Evolutionary conservation across 2,797 vertebrate species (phyloP).

Genomic region (Prionace glauca): DNA sequence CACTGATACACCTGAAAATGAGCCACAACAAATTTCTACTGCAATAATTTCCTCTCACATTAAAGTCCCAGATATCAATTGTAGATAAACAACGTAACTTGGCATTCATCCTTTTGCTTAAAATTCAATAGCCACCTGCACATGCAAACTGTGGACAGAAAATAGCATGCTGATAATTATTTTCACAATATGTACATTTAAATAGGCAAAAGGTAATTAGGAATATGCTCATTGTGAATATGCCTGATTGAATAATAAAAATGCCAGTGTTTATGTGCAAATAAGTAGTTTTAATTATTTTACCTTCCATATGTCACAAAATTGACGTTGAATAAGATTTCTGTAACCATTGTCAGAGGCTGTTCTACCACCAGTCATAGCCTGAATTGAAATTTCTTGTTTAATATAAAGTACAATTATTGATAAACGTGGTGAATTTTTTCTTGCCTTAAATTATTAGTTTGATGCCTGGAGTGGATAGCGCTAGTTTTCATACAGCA

Average conservation of each 20-base stretch:
- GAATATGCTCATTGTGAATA: background rate
- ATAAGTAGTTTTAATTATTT: background rate
- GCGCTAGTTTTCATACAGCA: background rate
- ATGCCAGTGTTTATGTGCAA: background rate
- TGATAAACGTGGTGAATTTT: background rate
- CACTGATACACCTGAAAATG: background rate
- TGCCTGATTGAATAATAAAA: constrained; percentile 5
- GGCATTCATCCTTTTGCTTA: background rate
- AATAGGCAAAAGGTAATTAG: background rate
- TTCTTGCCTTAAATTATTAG: background rate
- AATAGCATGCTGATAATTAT: background rate
- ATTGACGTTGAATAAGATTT: background rate
- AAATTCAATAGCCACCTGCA: background rate
- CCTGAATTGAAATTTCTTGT: background rate
- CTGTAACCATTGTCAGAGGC: background rate
- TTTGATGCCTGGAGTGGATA: background rate
- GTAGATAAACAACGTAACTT: background rate
- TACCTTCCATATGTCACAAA: background rate
- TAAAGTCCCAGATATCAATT: background rate
- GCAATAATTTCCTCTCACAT: background rate
- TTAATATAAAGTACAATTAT: background rate
- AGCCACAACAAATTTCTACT: background rate
- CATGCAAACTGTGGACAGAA: background rate
- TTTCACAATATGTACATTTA: background rate
- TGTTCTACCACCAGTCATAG: background rate